phyloP scores from a whole-genome alignment of 1,140 invertebrate species.

The Sipha flava region DNA sequence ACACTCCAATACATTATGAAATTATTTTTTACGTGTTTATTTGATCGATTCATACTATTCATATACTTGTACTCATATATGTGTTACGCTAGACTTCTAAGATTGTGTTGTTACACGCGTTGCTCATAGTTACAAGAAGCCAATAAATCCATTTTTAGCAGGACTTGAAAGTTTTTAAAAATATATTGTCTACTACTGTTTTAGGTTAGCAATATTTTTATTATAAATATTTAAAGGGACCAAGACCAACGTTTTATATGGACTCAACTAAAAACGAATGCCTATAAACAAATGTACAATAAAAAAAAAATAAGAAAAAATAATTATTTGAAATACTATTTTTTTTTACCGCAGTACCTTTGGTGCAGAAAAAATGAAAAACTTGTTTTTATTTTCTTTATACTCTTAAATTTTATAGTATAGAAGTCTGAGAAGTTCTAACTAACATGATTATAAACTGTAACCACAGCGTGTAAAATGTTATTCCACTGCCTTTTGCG shows the following conservation, averaged over 20 bases:
- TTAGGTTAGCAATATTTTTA: background rate
- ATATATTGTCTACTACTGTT: background rate
- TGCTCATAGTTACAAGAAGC: background rate
- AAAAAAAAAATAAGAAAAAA: background rate
- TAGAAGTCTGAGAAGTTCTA: no score
- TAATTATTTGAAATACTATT: no score
- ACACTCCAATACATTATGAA: no score
- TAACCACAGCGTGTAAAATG: no score
- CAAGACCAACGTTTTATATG: background rate
- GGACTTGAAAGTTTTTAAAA: background rate
- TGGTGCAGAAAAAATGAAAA: no score
- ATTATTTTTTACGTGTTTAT: no score
- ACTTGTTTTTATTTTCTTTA: no score
- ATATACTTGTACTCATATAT: background rate
- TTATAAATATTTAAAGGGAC: background rate
- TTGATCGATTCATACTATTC: background rate
- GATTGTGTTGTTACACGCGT: slow-evolving; percentile 12
- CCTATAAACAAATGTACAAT: background rate
- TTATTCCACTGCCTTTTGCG: no score
- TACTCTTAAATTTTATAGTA: no score
- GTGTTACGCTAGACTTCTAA: background rate
- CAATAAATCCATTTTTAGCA: background rate
- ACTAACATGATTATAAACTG: no score
- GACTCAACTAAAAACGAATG: background rate
- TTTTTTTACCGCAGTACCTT: no score